These are phyloP conservation scores for Dusona sp. DNA, from an alignment of 2,888 invertebrate species.

Conservation along the genomic window DNA sequence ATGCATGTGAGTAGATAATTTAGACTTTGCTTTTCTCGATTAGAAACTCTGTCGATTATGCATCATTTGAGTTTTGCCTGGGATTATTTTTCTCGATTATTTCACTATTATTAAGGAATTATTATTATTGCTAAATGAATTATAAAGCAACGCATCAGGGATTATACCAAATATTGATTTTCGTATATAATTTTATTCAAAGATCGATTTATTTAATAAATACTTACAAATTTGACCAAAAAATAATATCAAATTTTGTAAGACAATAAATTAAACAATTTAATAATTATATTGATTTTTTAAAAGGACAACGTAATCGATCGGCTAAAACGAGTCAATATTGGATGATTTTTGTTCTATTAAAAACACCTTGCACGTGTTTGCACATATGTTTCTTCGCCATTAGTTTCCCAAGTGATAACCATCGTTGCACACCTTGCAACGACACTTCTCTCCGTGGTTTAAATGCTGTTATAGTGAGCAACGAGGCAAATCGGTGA, in stretches of 20 bases:
- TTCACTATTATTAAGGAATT: too few relatives aligned
- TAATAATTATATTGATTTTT: too few relatives aligned
- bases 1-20: neutral
- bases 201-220: too few relatives aligned
- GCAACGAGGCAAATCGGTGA: constrained; percentile 49
- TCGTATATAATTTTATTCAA: too few relatives aligned
- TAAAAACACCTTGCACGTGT: neutral
- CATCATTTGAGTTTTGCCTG: neutral
- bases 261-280: too few relatives aligned
- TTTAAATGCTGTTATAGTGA: constrained; percentile 17
- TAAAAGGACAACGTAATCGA: neutral
- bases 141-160: too few relatives aligned
- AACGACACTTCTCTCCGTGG: constrained; percentile 43
- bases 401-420: constrained; percentile 30
- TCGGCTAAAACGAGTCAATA: neutral
- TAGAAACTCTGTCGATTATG: neutral
- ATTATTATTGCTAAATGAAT: too few relatives aligned
- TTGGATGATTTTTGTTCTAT: neutral
- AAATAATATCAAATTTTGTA: too few relatives aligned
- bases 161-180: too few relatives aligned
- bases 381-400: neutral
- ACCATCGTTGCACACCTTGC: constrained; percentile 34
- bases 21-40: neutral
- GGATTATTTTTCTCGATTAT: neutral
- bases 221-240: too few relatives aligned